phyloP scores from a whole-genome alignment of 2,113 vertebrate genomes.

The Danio rerio region DNA sequence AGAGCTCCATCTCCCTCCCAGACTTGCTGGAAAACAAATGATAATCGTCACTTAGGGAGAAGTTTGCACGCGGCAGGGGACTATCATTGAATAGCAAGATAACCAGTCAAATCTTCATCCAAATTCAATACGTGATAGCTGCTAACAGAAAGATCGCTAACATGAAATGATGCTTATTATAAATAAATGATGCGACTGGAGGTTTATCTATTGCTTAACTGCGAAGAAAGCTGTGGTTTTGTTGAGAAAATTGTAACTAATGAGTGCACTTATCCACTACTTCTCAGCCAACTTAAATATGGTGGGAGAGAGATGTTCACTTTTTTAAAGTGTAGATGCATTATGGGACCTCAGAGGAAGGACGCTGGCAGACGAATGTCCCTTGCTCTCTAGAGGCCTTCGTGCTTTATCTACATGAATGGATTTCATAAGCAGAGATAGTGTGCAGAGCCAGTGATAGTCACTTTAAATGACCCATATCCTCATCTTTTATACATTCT shows the following conservation, averaged over 20 bases:
- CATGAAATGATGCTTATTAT: neutral
- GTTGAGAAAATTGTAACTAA: neutral
- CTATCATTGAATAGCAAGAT: neutral
- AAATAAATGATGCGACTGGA: constrained; percentile 10
- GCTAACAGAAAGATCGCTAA: constrained; percentile 16
- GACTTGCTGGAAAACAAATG: constrained; percentile 23
- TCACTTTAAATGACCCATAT: constrained; percentile 51
- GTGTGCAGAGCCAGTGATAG: constrained; percentile 34
- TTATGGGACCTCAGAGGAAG: constrained; percentile 8
- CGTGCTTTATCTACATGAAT: constrained; percentile 51
- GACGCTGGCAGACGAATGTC: constrained; percentile 13
- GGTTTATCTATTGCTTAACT: constrained; percentile 6
- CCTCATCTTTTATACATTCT: constrained; percentile 58
- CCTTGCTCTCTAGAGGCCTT: constrained; percentile 43
- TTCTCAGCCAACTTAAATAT: neutral
- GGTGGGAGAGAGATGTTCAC: constrained; percentile 44
- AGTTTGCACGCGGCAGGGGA: neutral
- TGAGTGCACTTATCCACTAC: neutral
- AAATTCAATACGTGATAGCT: neutral
- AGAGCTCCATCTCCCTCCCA: constrained; percentile 6
- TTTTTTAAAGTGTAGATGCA: constrained; percentile 3
- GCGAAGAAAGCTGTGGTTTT: neutral
- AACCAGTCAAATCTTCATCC: neutral
- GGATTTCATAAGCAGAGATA: constrained; percentile 43
- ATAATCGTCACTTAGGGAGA: neutral